These are phyloP conservation scores for Phasia obesa DNA, from an alignment of 2,888 invertebrate genomes.

Conservation along the genomic window DNA sequence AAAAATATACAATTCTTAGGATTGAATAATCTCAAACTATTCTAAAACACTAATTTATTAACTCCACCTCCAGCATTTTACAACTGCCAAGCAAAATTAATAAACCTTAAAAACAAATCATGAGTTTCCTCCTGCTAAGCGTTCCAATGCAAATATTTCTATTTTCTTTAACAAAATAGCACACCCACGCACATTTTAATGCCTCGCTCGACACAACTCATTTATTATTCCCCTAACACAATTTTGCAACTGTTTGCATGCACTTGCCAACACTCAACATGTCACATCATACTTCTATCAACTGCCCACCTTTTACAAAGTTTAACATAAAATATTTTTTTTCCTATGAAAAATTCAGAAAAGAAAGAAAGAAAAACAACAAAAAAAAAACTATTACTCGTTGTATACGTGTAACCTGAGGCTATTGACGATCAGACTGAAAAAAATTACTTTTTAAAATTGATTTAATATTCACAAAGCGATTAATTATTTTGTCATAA, in stretches of 20 bases:
- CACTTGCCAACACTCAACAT: constrained; percentile 63
- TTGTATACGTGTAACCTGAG: constrained; percentile 61
- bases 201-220: constrained; percentile 27
- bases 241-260: constrained; percentile 61
- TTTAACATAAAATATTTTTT: constrained; percentile 47
- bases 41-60: too few relatives aligned
- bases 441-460: constrained; percentile 64
- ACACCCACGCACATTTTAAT: constrained; percentile 27
- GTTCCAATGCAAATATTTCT: not conserved
- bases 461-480: constrained; percentile 76
- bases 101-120: too few relatives aligned
- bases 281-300: constrained; percentile 55
- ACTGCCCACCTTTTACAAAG: constrained; percentile 53
- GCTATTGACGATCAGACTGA: constrained; percentile 63
- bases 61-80: too few relatives aligned
- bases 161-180: not conserved
- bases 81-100: too few relatives aligned
- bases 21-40: too few relatives aligned
- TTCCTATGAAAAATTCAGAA: constrained; percentile 38
- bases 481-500: constrained; percentile 75
- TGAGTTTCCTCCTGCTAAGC: too few relatives aligned
- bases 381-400: constrained; percentile 26
- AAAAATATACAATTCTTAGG: too few relatives aligned
- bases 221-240: constrained; percentile 56
- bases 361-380: too few relatives aligned